Base-by-base conservation (phyloP, 2,888 invertebrate species). In the Acronicta leporina region DNA sequence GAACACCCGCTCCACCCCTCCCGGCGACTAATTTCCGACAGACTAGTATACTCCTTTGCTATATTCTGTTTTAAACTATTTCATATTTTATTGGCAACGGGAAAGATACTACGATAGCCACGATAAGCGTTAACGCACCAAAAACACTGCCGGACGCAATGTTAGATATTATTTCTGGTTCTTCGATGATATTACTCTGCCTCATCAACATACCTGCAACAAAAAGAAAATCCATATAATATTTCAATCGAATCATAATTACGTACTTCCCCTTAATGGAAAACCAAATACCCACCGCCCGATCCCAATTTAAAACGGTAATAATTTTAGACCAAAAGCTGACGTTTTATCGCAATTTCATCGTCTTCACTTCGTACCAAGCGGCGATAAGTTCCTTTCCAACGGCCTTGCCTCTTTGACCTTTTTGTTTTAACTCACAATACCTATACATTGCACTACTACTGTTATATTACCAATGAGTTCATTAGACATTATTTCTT, bases 1-100 rank as follows among this genome's bases (percentile, higher is more conserved):
- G 84, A 82, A 85, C 79, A 68, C 80, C 74, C 71, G 60, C 66
- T 63, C 74, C 73, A 65, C 80, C 84, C 87, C 77, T 72, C 82
- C 88, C 92, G 87, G 90, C 89, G 92, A 92, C 92, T 93, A 92
- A 93, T 93, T 92, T 93, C 92, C 92, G 91, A 88, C 90, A 81
- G 87, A 85, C 85, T 84, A 86, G 82, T 85, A 82, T 78, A 80
- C 75, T 80, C 77, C 75, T 80, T 78, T 80, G 73, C 70, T 82
- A 76, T 79, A 78, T 76, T 66, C 64, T 77, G 68, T 85, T 87
- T 85, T 82, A 82, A 81, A 82, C 79, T 85, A 86, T 86, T 86
- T 85, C 84, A 87, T 87, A 85, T 85, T 87, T 85, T 82, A 85
- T 83, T 84, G 75, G 72, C 49, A 56, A 45, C 50, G 35, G 48